A percentile compares a stretch with the other conserved stretches of the same genome.
These are phyloP conservation scores for Nycticebus coucang DNA, from an alignment of 2,113 vertebrate species.

Conservation along the genomic window DNA sequence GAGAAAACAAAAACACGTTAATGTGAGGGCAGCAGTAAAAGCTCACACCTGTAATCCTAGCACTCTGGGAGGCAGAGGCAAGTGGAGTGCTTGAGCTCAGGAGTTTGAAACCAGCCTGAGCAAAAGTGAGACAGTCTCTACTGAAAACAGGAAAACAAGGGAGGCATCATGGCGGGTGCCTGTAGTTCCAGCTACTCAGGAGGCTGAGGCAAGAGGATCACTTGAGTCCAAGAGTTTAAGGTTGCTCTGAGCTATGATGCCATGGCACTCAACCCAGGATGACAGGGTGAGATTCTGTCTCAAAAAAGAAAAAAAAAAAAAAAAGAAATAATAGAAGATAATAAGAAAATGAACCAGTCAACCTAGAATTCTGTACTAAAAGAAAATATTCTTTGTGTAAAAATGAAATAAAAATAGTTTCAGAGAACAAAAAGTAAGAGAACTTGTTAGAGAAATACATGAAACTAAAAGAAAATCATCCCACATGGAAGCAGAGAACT, in stretches of 20 bases:
- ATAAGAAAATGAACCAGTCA: not conserved
- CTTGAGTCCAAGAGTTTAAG: too few species aligned
- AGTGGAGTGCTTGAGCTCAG: too few species aligned
- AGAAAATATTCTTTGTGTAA: not conserved
- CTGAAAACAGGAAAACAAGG: too few species aligned
- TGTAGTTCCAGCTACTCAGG: too few species aligned
- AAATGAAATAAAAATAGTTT: not conserved
- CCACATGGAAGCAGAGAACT: not conserved
- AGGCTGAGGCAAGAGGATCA: too few species aligned
- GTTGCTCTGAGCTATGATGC: too few species aligned
- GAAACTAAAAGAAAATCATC: not conserved
- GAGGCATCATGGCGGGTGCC: too few species aligned
- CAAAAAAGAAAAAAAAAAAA: not conserved
- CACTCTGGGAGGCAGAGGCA: too few species aligned
- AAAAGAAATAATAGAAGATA: not conserved
- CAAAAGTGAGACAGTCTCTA: too few species aligned
- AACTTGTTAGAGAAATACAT: not conserved
- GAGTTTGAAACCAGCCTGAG: too few species aligned
- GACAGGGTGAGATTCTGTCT: not conserved
- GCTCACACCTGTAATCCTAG: not conserved
- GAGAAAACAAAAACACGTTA: not conserved
- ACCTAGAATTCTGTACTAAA: not conserved
- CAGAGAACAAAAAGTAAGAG: constrained; percentile 2
- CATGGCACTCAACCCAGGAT: too few species aligned
- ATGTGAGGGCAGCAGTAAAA: not conserved